Base-by-base conservation (phyloP, 1,140 invertebrate species). In the Tetramorium parvispinum region DNA sequence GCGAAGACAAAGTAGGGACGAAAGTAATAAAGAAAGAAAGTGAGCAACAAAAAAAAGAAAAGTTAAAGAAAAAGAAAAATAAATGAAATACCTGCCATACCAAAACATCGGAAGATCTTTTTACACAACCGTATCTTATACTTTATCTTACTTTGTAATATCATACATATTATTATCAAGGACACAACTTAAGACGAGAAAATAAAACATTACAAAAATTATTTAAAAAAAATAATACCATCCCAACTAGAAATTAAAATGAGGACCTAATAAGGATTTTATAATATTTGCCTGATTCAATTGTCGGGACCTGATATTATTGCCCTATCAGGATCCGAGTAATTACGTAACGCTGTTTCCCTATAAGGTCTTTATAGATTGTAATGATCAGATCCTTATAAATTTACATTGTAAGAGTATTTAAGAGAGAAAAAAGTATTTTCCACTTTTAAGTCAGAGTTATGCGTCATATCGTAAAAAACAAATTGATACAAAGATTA, bases 111-210 rank as follows among this genome's bases (percentile, higher is more conserved):
- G 37, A 49, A 24, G 11, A 6, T 27, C 21, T 49, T 70, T 43
- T 78, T 27, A 63, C 59, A 63, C 4, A 68, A 21, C 18, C 24
- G 7, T 71, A 18, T 37, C 43, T 27, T 24, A 43, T 70, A 76
- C 18, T 51, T 70, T 55, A 70, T 70, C 46, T 70, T 51, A 32
- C 63, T 68, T 24, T 53, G 13, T 53, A 51, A 66, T 37, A 21
- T 21, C 37, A 16, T 11, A 24, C 18, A 7, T 16, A 27, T 55
- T 71, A 51, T 55, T 70, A 40, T 70, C 65, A 24, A 27, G 24
- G 21, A n/a, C 7, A 43, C n/a, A 16, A 18, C 27, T 66, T 37
- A 65, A 51, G 18, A 3, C 4, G 3, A 40, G 27, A 55, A 32
- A 24, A 11, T 32, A 46, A 63, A 46, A 32, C 18, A 43, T 18